These are phyloP conservation scores for Atta cephalotes DNA, from an alignment of 1,140 invertebrate genomes.

Conservation along the genomic window DNA sequence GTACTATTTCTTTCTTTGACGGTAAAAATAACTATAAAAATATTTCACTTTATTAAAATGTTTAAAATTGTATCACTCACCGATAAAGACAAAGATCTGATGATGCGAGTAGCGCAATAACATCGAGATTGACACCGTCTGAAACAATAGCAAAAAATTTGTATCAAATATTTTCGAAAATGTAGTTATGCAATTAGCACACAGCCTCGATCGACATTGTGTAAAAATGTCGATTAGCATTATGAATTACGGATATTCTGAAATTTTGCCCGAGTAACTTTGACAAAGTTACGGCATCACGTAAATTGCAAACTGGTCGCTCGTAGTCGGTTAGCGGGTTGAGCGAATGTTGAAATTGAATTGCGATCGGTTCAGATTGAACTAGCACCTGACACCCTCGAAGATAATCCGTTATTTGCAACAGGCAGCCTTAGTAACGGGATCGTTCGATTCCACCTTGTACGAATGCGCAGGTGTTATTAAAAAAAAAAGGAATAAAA, in stretches of 20 bases:
- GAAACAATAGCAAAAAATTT: conserved; percentile 85
- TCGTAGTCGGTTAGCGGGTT: conserved; percentile 75
- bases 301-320: conserved; percentile 68
- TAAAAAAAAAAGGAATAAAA: conserved; percentile 20
- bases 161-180: conserved; percentile 2
- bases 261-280: conserved; percentile 62
- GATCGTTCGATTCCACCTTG: conserved; percentile 61
- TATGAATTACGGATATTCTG: conserved; percentile 47
- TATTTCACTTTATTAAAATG: neutral
- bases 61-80: conserved; percentile 88
- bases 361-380: conserved; percentile 76
- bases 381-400: conserved; percentile 78
- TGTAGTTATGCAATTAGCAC: conserved; percentile 15
- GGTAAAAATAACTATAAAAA: neutral
- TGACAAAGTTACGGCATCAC: conserved; percentile 63
- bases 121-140: conserved; percentile 99
- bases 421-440: conserved; percentile 69
- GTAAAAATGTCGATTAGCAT: conserved; percentile 42
- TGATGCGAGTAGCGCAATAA: conserved; percentile 99
- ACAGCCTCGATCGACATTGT: neutral
- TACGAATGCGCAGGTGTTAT: conserved; percentile 65
- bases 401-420: conserved; percentile 78
- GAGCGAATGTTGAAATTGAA: conserved; percentile 79
- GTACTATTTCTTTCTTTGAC: neutral
- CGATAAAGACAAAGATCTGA: conserved; percentile 99